These are phyloP conservation scores for Apodemus agrarius DNA, from an alignment of 2,797 vertebrate genomes.

Conservation along the genomic window DNA sequence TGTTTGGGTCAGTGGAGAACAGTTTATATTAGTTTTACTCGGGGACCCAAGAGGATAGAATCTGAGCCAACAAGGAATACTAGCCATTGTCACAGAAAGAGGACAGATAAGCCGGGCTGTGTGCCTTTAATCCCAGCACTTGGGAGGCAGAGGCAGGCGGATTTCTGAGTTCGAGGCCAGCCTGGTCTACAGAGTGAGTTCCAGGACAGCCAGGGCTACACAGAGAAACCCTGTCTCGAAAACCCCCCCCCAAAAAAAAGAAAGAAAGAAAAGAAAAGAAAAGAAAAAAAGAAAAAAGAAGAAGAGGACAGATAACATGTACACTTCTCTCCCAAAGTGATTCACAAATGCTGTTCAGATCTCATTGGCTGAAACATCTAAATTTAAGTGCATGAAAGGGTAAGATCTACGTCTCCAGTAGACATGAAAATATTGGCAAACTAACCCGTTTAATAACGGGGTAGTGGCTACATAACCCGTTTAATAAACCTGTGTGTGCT, in stretches of 20 bases:
- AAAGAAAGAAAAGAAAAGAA: too few relatives aligned
- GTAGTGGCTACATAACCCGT: neutral
- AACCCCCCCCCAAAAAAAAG: too few relatives aligned
- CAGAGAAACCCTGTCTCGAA: too few relatives aligned
- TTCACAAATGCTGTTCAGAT: neutral
- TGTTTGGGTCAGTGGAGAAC: neutral
- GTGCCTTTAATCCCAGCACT: too few relatives aligned
- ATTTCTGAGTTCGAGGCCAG: too few relatives aligned
- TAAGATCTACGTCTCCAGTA: neutral
- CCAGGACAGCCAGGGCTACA: too few relatives aligned
- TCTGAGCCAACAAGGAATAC: neutral
- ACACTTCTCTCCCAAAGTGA: neutral
- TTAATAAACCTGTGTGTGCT: neutral
- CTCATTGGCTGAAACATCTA: constrained; percentile 7
- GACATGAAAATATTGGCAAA: neutral
- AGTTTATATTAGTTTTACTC: neutral
- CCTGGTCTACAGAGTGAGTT: too few relatives aligned
- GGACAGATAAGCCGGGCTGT: neutral
- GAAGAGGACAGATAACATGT: neutral
- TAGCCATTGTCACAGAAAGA: neutral
- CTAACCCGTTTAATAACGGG: neutral
- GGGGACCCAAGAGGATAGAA: neutral
- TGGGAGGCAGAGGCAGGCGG: too few relatives aligned
- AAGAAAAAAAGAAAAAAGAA: too few relatives aligned
- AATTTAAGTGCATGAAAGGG: neutral